Percentiles rank a stretch among this genome's conserved stretches.
These are phyloP conservation scores for Battus philenor DNA, from an alignment of 1,140 invertebrate species.

Conservation along the genomic window DNA sequence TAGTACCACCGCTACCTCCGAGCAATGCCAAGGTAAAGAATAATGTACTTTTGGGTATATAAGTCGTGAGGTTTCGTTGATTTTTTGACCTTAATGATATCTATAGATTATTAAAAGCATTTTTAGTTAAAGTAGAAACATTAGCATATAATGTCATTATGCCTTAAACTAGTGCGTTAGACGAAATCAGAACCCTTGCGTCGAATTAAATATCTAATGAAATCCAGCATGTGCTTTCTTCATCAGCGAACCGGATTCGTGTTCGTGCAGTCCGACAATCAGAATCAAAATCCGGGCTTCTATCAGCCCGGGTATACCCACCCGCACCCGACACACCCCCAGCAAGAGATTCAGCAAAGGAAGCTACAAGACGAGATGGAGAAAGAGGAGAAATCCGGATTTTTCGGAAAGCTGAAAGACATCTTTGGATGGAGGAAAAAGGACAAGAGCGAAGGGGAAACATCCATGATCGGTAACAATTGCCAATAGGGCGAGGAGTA, in stretches of 20 bases:
- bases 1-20: conserved; percentile 47
- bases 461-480: conserved; percentile 28
- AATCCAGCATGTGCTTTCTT: conserved; percentile 69
- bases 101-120: background rate
- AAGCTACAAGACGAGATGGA: conserved; percentile 24
- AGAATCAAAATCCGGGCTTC: conserved; percentile 16
- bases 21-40: conserved; percentile 61
- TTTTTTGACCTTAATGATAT: background rate
- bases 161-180: conserved; percentile 60
- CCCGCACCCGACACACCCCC: conserved; percentile 6
- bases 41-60: too few relatives aligned
- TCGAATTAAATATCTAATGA: conserved; percentile 59
- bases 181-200: conserved; percentile 65
- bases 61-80: too few relatives aligned
- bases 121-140: too few relatives aligned
- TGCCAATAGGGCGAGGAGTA: background rate
- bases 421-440: conserved; percentile 37
- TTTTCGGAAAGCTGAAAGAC: conserved; percentile 42
- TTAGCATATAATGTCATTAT: too few relatives aligned
- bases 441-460: conserved; percentile 25
- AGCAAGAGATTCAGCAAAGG: conserved; percentile 7
- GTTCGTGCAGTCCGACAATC: conserved; percentile 24
- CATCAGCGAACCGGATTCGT: conserved; percentile 54
- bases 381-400: conserved; percentile 27
- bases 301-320: conserved; percentile 17